These are phyloP conservation scores for Ranitomeya variabilis DNA, from an alignment of 2,113 vertebrate species.

Conservation along the genomic window DNA sequence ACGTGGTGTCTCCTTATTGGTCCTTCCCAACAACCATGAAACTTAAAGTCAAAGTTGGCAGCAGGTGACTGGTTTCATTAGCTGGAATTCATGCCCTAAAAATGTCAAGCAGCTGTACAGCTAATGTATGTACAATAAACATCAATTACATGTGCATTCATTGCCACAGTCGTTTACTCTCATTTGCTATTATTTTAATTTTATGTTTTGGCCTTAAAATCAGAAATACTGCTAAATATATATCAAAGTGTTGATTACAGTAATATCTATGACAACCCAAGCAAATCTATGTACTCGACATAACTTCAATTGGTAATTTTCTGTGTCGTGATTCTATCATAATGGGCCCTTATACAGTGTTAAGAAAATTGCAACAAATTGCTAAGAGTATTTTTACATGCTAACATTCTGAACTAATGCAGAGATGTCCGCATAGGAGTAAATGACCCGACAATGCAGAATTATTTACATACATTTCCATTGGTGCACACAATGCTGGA, in stretches of 20 bases:
- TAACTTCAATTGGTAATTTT: background rate
- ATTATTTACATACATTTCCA: constrained; percentile 23
- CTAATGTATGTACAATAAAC: background rate
- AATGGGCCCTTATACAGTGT: background rate
- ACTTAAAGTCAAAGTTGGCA: background rate
- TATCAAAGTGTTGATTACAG: too few relatives aligned
- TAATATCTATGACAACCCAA: too few relatives aligned
- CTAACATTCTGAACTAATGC: background rate
- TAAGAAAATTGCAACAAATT: background rate
- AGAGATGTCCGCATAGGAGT: background rate
- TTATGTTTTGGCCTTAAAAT: too few relatives aligned
- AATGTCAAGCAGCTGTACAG: background rate
- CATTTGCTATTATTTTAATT: too few relatives aligned
- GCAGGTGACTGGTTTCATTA: background rate
- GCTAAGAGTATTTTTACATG: background rate
- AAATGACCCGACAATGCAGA: background rate
- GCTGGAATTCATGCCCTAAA: background rate
- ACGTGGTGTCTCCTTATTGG: background rate
- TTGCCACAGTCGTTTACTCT: too few relatives aligned
- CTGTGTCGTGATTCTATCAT: background rate
- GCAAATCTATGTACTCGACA: too few relatives aligned
- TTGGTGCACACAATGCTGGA: constrained; percentile 5
- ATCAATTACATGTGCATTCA: too few relatives aligned
- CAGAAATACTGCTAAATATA: too few relatives aligned
- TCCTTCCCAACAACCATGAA: background rate